These are phyloP conservation scores for Acanthurus lineatus DNA, from an alignment of 2,797 vertebrate genomes.

Conservation along the genomic window DNA sequence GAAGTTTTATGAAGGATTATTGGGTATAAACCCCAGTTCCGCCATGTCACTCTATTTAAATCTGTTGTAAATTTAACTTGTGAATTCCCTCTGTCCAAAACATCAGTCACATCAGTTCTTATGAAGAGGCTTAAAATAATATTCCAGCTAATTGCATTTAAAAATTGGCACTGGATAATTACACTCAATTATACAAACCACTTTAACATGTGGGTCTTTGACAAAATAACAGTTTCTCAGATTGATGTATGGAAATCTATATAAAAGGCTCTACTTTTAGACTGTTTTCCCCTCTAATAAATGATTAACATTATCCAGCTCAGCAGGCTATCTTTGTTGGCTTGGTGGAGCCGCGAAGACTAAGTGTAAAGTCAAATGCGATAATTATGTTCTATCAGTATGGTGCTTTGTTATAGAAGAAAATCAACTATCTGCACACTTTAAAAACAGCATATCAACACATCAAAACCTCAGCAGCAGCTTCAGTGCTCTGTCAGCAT, in stretches of 20 bases:
- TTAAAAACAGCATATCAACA: slow-evolving; percentile 27
- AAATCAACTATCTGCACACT: slow-evolving; percentile 11
- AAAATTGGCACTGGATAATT: not conserved
- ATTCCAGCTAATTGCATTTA: not conserved
- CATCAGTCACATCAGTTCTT: not conserved
- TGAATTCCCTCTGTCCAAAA: not conserved
- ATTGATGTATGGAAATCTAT: not conserved
- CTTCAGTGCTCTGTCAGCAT: not conserved
- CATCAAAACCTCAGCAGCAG: slow-evolving; percentile 1
- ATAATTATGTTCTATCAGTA: slow-evolving; percentile 2
- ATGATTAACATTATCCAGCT: not conserved
- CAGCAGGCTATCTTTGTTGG: not conserved
- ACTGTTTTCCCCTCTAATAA: not conserved
- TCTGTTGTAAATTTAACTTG: not conserved
- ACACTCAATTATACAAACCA: not conserved
- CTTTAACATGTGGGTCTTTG: not conserved
- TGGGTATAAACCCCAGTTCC: not conserved
- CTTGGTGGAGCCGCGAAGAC: not conserved
- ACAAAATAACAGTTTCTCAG: slow-evolving; percentile 2
- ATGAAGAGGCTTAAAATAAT: slow-evolving; percentile 7
- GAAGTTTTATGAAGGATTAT: not conserved
- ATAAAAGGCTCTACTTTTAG: not conserved
- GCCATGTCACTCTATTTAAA: not conserved
- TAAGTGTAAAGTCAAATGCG: slow-evolving; percentile 2
- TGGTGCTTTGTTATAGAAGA: slow-evolving; percentile 20